Base-by-base conservation (phyloP, 2,113 vertebrate genomes). In the Campylomormyrus numenius region DNA sequence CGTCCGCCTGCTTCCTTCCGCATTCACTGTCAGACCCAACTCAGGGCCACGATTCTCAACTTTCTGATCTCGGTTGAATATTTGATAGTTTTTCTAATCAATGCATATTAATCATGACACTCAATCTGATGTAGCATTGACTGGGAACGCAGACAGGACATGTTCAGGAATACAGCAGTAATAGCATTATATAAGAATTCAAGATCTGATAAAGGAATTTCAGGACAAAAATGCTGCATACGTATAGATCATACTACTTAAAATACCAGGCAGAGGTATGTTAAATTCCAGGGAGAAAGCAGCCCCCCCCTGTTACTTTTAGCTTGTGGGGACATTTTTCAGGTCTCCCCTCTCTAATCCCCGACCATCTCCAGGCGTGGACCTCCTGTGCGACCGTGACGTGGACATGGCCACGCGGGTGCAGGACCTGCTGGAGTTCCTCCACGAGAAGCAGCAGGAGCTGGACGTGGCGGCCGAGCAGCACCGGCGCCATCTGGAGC, bases 381-480 rank as follows among this genome's bases (percentile, higher is more conserved):
- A 99, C 95, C 95, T 99, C 91, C 95, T 99, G 0, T 99, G 98
- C 0, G 98, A 99, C 92, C 95, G 98, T 80, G 98, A 99, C 0
- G 98, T 99, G 39, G 98, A 99, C 94, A 99, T 99, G 98, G 97
- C 98, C 0, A 99, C 98, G 0, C 96, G 98, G 0, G 98, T 99
- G 2, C 98, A 99, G 94, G 98, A 99, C 92, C 94, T 99, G 91
- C 93, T 99, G 92, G 98, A 99, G 93, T 99, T 99, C 92, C 98
- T 99, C 19, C 98, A 98, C 0, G 98, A 99, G 93, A 99, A 99
- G 94, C 98, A 99, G 93, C 98, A 99, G 95, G 98, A 99, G 93
- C 92, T 99, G 96, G 98, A 99, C 4, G 7, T 98, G 15, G 97
- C 96, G 0, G 97, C 98, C 0, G 98, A 99, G 91, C 98, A 99